Percentiles rank a stretch among this genome's conserved stretches.
These are phyloP conservation scores for Azorinus chamasolen DNA, from an alignment of 2,888 invertebrate genomes.

Conservation along the genomic window DNA sequence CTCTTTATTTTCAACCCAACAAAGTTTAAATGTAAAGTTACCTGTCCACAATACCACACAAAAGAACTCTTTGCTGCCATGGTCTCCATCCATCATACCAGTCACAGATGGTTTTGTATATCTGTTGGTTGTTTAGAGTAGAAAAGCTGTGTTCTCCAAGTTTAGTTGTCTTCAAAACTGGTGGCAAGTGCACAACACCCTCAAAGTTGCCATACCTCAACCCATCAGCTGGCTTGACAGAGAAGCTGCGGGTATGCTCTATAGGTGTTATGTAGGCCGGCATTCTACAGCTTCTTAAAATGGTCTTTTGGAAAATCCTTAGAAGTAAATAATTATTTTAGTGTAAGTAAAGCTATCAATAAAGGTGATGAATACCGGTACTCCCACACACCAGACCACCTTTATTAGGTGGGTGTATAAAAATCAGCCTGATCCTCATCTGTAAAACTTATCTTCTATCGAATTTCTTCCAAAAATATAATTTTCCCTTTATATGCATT, in stretches of 20 bases:
- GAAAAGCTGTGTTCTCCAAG: conserved; percentile 65
- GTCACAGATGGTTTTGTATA: conserved; percentile 78
- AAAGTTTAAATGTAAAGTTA: too few species aligned
- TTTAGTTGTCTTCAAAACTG: conserved; percentile 52
- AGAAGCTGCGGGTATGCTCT: conserved; percentile 69
- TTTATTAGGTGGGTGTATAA: too few species aligned
- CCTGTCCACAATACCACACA: conserved; percentile 83
- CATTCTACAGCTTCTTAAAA: conserved; percentile 47
- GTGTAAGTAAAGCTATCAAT: too few species aligned
- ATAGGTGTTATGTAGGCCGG: conserved; percentile 75
- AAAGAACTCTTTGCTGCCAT: conserved; percentile 81
- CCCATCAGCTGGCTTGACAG: conserved; percentile 71
- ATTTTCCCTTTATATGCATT: too few species aligned
- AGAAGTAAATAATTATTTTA: too few species aligned
- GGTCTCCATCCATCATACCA: conserved; percentile 82
- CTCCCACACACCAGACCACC: too few species aligned
- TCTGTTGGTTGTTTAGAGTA: conserved; percentile 78
- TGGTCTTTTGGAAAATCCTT: too few species aligned
- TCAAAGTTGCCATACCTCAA: conserved; percentile 80
- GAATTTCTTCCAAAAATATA: too few species aligned
- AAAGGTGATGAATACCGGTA: too few species aligned
- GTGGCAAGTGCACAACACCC: conserved; percentile 75
- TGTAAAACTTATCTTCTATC: too few species aligned
- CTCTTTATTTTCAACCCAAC: too few species aligned
- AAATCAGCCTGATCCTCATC: too few species aligned